Percentiles rank a stretch among this genome's conserved stretches.
Evolutionary conservation across 2,797 vertebrate species (phyloP).

Genomic region (Microctenopoma stevenorrisi): DNA sequence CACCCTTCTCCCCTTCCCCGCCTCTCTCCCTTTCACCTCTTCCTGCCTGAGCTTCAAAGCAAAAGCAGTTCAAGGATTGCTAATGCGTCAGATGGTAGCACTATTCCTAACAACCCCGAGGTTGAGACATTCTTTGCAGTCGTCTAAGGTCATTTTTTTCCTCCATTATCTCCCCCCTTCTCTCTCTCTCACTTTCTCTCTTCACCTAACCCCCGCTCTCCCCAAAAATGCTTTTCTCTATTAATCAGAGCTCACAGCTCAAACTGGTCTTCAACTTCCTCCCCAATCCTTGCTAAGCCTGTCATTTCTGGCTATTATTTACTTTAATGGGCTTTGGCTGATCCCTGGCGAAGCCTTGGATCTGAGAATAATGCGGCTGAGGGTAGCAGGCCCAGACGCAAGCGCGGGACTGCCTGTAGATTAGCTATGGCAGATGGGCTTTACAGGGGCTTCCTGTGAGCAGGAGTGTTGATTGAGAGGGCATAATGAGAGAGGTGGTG

Average conservation of each 20-base stretch:
- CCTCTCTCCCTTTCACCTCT: slow-evolving; percentile 35
- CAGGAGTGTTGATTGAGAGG: slow-evolving; percentile 99
- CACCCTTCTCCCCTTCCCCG: slow-evolving; percentile 31
- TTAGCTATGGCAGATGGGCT: slow-evolving; percentile 99
- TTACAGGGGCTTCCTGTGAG: slow-evolving; percentile 99
- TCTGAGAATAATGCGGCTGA: slow-evolving; percentile 99
- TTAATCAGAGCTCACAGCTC: slow-evolving; percentile 99
- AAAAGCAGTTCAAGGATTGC: slow-evolving; percentile 95
- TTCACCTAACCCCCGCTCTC: slow-evolving; percentile 90
- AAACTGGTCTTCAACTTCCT: slow-evolving; percentile 99
- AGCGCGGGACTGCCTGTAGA: slow-evolving; percentile 98
- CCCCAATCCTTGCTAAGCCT: slow-evolving; percentile 99
- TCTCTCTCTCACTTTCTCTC: slow-evolving; percentile 68
- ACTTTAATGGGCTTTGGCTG: slow-evolving; percentile 99
- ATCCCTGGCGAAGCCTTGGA: slow-evolving; percentile 99
- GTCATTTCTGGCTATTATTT: slow-evolving; percentile 99
- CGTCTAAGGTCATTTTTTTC: slow-evolving; percentile 94
- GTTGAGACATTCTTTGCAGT: slow-evolving; percentile 98
- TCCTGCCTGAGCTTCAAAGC: slow-evolving; percentile 92
- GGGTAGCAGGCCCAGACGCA: slow-evolving; percentile 95
- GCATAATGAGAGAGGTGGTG: slow-evolving; percentile 99
- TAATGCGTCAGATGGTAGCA: slow-evolving; percentile 95
- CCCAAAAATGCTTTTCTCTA: slow-evolving; percentile 98
- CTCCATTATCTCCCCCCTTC: slow-evolving; percentile 64
- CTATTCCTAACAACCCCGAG: slow-evolving; percentile 94